These are phyloP conservation scores for Taxidea taxus DNA, from an alignment of 2,113 vertebrate species.

Conservation along the genomic window DNA sequence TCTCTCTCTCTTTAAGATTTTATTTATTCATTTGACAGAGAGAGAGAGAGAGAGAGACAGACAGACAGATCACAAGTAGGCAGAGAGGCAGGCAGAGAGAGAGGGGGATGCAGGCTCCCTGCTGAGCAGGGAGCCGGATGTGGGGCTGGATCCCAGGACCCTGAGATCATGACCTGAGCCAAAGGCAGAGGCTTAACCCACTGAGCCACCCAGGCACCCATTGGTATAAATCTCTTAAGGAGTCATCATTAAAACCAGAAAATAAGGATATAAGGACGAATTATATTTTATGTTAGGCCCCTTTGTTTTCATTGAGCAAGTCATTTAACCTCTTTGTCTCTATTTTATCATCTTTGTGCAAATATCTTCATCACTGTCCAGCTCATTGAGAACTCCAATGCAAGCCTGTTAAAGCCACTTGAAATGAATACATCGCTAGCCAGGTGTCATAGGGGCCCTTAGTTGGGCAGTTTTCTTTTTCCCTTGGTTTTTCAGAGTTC, in stretches of 20 bases:
- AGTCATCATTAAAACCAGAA: neutral
- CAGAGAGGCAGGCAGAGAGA: no score
- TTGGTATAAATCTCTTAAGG: neutral
- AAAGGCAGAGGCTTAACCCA: no score
- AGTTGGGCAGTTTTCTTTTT: neutral
- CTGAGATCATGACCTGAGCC: no score
- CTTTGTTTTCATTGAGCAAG: neutral
- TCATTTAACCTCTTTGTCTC: neutral
- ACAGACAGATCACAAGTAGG: no score
- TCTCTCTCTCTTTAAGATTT: no score
- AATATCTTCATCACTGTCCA: neutral
- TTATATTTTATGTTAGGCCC: neutral
- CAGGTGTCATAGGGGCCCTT: neutral
- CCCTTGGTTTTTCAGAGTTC: neutral
- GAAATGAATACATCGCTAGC: neutral
- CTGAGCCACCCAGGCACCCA: no score
- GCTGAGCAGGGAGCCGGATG: no score
- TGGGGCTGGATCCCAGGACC: no score
- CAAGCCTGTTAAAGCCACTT: neutral
- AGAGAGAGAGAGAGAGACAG: no score
- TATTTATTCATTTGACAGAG: no score
- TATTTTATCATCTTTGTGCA: neutral
- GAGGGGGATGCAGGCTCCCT: no score
- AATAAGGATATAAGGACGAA: neutral
- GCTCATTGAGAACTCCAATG: neutral